Evolutionary conservation across 1,140 invertebrate genomes (phyloP), one percentile per base, ranked within the genome.

Genomic region (Drosophila burlai): DNA sequence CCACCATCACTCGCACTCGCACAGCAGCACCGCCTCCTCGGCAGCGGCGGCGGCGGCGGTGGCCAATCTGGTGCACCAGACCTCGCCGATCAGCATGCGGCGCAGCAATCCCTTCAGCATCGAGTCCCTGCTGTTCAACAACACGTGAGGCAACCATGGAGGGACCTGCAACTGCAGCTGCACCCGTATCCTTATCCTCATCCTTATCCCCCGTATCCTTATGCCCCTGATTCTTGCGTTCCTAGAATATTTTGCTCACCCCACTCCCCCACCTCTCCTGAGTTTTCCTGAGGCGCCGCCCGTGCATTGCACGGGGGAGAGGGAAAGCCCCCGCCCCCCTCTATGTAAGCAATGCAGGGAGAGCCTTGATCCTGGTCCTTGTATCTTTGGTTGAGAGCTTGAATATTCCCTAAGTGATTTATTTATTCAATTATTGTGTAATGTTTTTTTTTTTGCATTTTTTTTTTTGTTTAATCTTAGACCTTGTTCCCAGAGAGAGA

Each of bases 21-120:
- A 68, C 76, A 36, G 57, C 67, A 36, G 57, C 67, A 52, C 50
- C 15, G 34, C 76, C 43, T 47, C 58, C 21, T 57, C 78, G 40
- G 76, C 84, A 26, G 47, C 47, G 24, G 47, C 76, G 52, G 80
- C 74, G 45, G 91, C 77, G 26, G 87, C 81, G 16, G 80, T 80
- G 81, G 86, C 65, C 89, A 93, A 80, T 84, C 64, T 76, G 26
- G 86, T 81, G 40, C 94, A 93, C 59, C 94, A 94, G 63, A 93
- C 94, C 18, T 81, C 91, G 64, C 87, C 92, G 47, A 94, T 95
- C 76, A 94, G 94, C 71, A 94, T 95, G 84, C 93, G 95, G 74
- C 94, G 95, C 50, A 93, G 97, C 93, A 93, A 97, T 93, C 97
- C 97, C 24, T 97, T 97, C 94, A 97, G 96, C 94, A 97, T 97